Percentiles rank a stretch among this genome's conserved stretches.
phyloP scores from a whole-genome alignment of 2,888 invertebrate species.

The Agriopis marginaria region DNA sequence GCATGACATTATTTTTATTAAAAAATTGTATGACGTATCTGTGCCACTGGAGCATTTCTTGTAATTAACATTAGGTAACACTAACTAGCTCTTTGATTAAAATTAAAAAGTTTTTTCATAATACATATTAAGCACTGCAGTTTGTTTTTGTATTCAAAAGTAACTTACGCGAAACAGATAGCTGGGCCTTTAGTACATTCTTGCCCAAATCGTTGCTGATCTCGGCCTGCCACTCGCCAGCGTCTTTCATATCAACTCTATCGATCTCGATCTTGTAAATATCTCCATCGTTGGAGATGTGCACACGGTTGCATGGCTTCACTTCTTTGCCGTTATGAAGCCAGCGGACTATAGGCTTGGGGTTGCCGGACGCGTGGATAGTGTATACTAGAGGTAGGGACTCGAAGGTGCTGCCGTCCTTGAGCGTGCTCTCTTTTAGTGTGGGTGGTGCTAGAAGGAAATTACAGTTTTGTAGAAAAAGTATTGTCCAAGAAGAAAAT shows the following conservation, averaged over 20 bases:
- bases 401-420: constrained; percentile 91
- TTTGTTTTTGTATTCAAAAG: neutral
- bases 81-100: too few relatives aligned
- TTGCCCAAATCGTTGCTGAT: constrained; percentile 94
- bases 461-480: neutral
- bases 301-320: constrained; percentile 87
- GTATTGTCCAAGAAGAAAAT: neutral
- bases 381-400: constrained; percentile 93
- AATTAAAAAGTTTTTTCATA: too few relatives aligned
- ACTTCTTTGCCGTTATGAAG: constrained; percentile 91
- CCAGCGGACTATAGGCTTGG: constrained; percentile 93
- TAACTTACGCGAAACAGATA: constrained; percentile 90
- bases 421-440: constrained; percentile 90
- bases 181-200: constrained; percentile 89
- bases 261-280: constrained; percentile 91
- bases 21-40: too few relatives aligned
- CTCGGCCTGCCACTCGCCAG: constrained; percentile 93
- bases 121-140: too few relatives aligned
- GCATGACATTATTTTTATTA: too few relatives aligned
- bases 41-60: too few relatives aligned
- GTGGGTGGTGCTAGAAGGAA: constrained; percentile 88
- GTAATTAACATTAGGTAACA: too few relatives aligned
- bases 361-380: constrained; percentile 91
- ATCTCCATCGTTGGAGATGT: constrained; percentile 89
- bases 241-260: constrained; percentile 89